Evolutionary conservation across 1,140 invertebrate species (phyloP).

Genomic region (Drosophila persimilis): DNA sequence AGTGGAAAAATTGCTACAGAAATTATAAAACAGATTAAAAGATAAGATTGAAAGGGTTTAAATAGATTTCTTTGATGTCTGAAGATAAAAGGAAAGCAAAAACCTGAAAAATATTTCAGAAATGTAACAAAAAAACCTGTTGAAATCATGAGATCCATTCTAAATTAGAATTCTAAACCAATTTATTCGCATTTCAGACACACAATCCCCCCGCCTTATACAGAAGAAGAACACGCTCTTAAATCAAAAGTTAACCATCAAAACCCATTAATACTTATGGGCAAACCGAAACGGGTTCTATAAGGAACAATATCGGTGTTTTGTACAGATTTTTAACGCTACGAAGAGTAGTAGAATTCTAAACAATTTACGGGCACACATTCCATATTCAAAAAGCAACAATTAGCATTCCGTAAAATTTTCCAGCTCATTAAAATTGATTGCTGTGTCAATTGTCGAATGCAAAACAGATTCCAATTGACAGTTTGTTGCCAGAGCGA

Average conservation of each 20-base stretch:
- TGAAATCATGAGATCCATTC: too few species aligned
- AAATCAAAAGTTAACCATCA: slow-evolving; percentile 4
- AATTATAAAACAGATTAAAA: neutral
- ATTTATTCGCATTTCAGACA: neutral
- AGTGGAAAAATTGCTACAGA: neutral
- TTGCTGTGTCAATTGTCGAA: slow-evolving; percentile 31
- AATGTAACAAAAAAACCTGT: neutral
- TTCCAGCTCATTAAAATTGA: slow-evolving; percentile 48
- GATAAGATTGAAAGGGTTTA: neutral
- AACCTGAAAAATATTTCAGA: slow-evolving; percentile 28
- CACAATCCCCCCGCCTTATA: neutral
- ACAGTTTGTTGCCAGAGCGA: slow-evolving; percentile 1
- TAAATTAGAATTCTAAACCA: neutral
- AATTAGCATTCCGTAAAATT: slow-evolving; percentile 39
- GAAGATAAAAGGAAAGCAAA: too few species aligned
- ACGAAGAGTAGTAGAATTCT: neutral
- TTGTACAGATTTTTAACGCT: slow-evolving; percentile 14
- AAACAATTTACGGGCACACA: neutral
- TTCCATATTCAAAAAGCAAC: slow-evolving; percentile 10
- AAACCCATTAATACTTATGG: neutral
- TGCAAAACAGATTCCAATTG: slow-evolving; percentile 13
- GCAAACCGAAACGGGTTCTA: slow-evolving; percentile 1
- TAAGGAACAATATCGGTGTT: neutral
- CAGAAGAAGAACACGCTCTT: neutral
- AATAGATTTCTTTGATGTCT: neutral